Evolutionary conservation across 2,113 vertebrate species (phyloP), one percentile per base, ranked within the genome.

Genomic region (Martes martes): DNA sequence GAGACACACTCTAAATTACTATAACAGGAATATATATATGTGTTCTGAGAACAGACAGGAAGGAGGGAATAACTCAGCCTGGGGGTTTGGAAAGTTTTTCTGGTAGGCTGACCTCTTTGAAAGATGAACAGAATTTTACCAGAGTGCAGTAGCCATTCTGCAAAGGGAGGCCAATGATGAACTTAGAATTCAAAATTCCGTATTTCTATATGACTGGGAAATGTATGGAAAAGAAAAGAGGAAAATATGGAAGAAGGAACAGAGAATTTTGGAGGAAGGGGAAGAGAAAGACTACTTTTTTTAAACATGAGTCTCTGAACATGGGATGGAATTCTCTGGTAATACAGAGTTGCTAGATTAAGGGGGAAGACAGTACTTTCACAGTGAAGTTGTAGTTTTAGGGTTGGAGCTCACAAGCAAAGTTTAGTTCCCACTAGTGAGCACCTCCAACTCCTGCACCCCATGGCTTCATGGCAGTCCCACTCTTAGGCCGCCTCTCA

Each of bases 401-500:
- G 36, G 26, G 39, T 50, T 28, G 16, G 1, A 81, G 36, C 2
- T 57, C 6, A 8, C 39, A 42, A 42, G 39, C 8, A 39, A 87
- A 93, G 65, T 21, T 84, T 7, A 57, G 52, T 63, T 55, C 39
- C 24, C 11, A 65, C 11, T 9, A 59, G 83, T 15, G 61, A 83
- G 28, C 61, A 57, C 15, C 26, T 18, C 6, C 6, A 73, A 50
- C 5, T 36, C 24, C 33, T 16, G 15, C 18, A 8, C 26, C n/a
- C n/a, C 19, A 7, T 13, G 2, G 45, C 28, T 31, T 31, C 45
- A 91, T 18, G 50, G 7, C 21, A 39, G 39, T 19, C 26, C 23
- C 3, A 11, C 28, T 33, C 26, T 36, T 10, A 59, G 39, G 47
- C 36, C 4, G 4, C 42, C 21, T 76, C 4, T 1, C 0, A 5